phyloP scores from a whole-genome alignment of 2,797 vertebrate species.

The Anomalospiza imberbis region DNA sequence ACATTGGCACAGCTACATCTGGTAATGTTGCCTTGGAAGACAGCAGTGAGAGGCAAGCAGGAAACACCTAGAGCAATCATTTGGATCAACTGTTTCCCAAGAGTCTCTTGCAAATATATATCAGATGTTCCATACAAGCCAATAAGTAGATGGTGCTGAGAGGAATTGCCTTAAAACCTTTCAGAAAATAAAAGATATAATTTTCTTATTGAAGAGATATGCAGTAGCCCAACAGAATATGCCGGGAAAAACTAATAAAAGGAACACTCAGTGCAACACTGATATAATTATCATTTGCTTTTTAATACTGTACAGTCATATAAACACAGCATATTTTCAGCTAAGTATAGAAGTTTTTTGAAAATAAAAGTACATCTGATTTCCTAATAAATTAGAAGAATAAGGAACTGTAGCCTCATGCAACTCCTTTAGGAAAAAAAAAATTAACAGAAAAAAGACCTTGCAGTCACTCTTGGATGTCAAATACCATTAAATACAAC shows the following conservation, averaged over 20 bases:
- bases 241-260: not conserved
- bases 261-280: not conserved
- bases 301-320: not conserved
- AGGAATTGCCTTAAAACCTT: not conserved
- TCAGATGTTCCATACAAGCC: not conserved
- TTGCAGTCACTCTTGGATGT: slow-evolving; percentile 60
- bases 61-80: not conserved
- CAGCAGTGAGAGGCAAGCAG: not conserved
- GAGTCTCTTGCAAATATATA: not conserved
- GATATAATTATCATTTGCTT: not conserved
- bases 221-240: not conserved
- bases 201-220: not conserved
- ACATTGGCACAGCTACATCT: not conserved
- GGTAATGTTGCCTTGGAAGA: not conserved
- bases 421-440: not conserved
- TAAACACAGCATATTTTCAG: not conserved
- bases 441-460: slow-evolving; percentile 21
- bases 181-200: not conserved
- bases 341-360: not conserved
- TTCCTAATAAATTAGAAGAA: slow-evolving; percentile 40
- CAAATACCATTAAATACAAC: slow-evolving; percentile 64
- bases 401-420: too few species aligned
- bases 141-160: not conserved
- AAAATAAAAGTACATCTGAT: slow-evolving; percentile 9
- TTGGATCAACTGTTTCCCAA: not conserved